Percentiles rank a stretch among this genome's conserved stretches.
These are phyloP conservation scores for Mareca penelope DNA, from an alignment of 2,797 vertebrate genomes.

Conservation along the genomic window DNA sequence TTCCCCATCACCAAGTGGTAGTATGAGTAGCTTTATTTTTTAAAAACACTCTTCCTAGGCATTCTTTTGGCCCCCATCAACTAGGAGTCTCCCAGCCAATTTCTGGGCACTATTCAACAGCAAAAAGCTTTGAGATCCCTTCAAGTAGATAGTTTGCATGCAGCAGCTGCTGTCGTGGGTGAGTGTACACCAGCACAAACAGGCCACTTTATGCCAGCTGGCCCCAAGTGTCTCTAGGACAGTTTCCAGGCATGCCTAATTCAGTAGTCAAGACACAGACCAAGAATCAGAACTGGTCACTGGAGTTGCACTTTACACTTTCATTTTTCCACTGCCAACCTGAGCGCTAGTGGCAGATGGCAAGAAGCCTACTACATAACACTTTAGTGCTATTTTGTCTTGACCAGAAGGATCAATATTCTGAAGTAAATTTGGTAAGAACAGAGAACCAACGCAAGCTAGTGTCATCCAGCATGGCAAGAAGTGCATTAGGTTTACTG, in stretches of 20 bases:
- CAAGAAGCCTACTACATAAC: background rate
- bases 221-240: background rate
- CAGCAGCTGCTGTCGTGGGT: slow-evolving; percentile 1
- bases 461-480: fast-evolving
- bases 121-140: slow-evolving; percentile 9
- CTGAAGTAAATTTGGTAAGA: background rate
- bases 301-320: background rate
- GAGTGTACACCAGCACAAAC: slow-evolving; percentile 11
- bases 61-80: slow-evolving; percentile 7
- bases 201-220: slow-evolving; percentile 38
- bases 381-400: background rate
- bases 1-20: background rate
- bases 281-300: slow-evolving; percentile 23
- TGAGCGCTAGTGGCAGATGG: background rate
- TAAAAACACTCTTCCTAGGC: background rate
- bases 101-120: slow-evolving; percentile 11
- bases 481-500: background rate
- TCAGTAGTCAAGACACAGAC: slow-evolving; percentile 45
- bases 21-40: slow-evolving; percentile 6
- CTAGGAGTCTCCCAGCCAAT: background rate
- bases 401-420: background rate
- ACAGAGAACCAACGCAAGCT: background rate
- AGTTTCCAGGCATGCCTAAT: slow-evolving; percentile 6
- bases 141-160: slow-evolving; percentile 13
- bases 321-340: background rate